phyloP scores from a whole-genome alignment of 2,888 invertebrate genomes.

The Drepanosiphum platanoidis region DNA sequence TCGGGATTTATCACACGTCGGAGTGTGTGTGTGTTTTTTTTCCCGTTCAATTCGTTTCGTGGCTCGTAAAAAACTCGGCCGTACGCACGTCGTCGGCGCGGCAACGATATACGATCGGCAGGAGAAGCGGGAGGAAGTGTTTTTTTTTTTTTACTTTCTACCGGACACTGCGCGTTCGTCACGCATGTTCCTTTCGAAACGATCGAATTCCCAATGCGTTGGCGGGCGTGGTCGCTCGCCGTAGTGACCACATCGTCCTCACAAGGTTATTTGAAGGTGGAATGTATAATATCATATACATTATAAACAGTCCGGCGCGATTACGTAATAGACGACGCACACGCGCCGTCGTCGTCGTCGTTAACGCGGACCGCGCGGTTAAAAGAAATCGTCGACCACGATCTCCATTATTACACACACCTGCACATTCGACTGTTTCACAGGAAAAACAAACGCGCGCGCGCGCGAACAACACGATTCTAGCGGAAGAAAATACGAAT shows the following conservation, averaged over 20 bases:
- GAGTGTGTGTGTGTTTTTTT: no score
- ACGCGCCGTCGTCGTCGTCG: neutral
- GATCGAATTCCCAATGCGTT: slow-evolving; percentile 12
- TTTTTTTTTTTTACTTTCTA: slow-evolving; percentile 48
- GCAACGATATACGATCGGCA: neutral
- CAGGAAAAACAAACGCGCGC: no score
- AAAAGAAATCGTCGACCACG: neutral
- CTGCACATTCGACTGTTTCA: no score
- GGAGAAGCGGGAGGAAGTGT: neutral
- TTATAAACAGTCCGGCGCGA: neutral
- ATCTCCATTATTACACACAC: no score
- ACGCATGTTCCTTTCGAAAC: slow-evolving; percentile 43
- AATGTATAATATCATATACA: no score
- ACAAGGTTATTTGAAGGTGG: neutral
- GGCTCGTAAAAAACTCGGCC: neutral
- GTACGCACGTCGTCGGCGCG: neutral
- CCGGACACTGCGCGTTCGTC: slow-evolving; percentile 37
- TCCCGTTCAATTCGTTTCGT: no score
- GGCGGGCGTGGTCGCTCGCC: slow-evolving; percentile 18
- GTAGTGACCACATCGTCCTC: neutral
- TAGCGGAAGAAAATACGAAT: no score
- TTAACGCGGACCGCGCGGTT: neutral
- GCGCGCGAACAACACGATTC: no score
- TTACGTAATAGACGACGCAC: neutral
- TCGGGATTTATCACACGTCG: no score